Evolutionary conservation across 2,888 invertebrate genomes (phyloP), one percentile per base, ranked within the genome.

Genomic region (Glyphotaelius pellucidus): DNA sequence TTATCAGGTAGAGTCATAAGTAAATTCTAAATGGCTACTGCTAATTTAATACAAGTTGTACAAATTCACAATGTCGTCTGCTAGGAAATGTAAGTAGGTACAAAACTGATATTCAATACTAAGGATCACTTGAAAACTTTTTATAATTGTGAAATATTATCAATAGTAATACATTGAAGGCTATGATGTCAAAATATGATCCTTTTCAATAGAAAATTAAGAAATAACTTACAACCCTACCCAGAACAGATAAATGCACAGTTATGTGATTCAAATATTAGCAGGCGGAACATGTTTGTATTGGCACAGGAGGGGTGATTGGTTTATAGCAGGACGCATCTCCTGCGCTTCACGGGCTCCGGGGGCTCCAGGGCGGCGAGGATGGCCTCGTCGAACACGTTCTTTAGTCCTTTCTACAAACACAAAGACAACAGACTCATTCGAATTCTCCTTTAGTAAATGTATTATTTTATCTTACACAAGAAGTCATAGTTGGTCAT

Each of bases 321-420:
- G 67, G 67, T 87, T 90, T 90, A 92, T 90, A 92, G 91, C 52
- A 92, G 35, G 25, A 91, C 89, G 90, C 98, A 98, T 96, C 97
- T 98, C 97, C 98, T 98, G 96, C 97, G 98, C 97, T 98, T 99
- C 94, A 98, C 98, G 90, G 98, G 99, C 96, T 99, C 99, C 94
- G 99, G 99, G 80, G 99, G 99, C 96, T 99, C 99, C 95, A 99
- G 95, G 92, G 99, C 99, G 93, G 99, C 99, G 94, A 99, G 96
- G 95, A 99, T 99, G 93, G 99, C 99, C 96, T 99, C 99, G 95
- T 99, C 99, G 95, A 99, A 99, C 32, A 99, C 99, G 95, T 99
- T 99, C 97, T 99, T 99, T 95, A 99, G 96, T 94, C 99, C 99
- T 98, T 99, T 99, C 97, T 98, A 90, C 19, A 92, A 90, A 35